A percentile compares a stretch with the other conserved stretches of the same genome.
Evolutionary conservation across 1,140 invertebrate species (phyloP).

Genomic region (Homalodisca vitripennis): DNA sequence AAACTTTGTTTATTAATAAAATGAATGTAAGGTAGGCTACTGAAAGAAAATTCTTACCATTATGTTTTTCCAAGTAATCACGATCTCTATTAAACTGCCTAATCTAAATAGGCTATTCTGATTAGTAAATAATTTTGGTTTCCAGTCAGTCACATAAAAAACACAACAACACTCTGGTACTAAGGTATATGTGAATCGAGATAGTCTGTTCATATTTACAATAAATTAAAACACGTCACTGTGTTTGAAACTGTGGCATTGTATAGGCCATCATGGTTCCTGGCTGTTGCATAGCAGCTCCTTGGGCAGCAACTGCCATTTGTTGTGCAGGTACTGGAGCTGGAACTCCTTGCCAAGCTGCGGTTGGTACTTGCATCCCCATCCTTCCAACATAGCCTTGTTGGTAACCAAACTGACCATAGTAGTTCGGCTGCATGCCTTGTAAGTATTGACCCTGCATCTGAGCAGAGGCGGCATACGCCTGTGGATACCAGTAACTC

Average conservation of each 20-base stretch:
- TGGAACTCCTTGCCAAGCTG: constrained; percentile 34
- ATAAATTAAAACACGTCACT: constrained; percentile 30
- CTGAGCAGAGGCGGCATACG: constrained; percentile 57
- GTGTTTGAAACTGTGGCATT: constrained; percentile 76
- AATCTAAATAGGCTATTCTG: not conserved
- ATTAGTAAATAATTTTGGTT: not conserved
- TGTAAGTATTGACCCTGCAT: constrained; percentile 63
- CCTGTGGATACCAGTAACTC: constrained; percentile 78
- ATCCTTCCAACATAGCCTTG: constrained; percentile 50
- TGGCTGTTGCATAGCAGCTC: constrained; percentile 47
- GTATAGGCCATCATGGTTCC: constrained; percentile 71
- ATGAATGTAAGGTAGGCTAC: no score
- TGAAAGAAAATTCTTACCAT: not conserved
- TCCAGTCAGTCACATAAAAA: constrained; percentile 22
- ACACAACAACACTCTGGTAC: constrained; percentile 29
- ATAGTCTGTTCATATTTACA: constrained; percentile 28
- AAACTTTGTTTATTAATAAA: no score
- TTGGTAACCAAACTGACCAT: constrained; percentile 50
- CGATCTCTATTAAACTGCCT: not conserved
- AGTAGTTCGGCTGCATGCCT: constrained; percentile 59
- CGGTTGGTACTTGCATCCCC: constrained; percentile 50
- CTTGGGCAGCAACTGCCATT: constrained; percentile 42
- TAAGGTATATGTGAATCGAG: constrained; percentile 30
- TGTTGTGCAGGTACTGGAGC: constrained; percentile 44
- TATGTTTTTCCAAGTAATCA: not conserved